Evolutionary conservation across 2,797 vertebrate species (phyloP).

Genomic region (Fistularia tabacaria): DNA sequence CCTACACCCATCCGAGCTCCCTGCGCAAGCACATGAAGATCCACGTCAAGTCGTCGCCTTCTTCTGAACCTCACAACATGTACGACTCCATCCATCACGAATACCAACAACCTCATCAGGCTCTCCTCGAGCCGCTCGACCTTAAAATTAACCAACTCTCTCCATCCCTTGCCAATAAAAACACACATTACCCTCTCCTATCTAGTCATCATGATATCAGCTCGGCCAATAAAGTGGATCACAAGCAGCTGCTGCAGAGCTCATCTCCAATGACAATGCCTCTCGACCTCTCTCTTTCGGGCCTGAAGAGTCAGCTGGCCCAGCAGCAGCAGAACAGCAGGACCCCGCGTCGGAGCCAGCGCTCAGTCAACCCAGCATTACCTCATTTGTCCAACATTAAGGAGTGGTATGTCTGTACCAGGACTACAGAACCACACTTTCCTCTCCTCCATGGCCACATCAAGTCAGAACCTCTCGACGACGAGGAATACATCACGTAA

Average conservation of each 20-base stretch:
- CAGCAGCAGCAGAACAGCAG: slow-evolving; percentile 59
- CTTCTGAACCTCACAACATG: slow-evolving; percentile 76
- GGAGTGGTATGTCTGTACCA: slow-evolving; percentile 95
- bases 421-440: slow-evolving; percentile 63
- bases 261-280: slow-evolving; percentile 61
- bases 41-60: slow-evolving; percentile 89
- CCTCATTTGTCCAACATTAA: slow-evolving; percentile 96
- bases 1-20: slow-evolving; percentile 94
- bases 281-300: slow-evolving; percentile 68
- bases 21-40: slow-evolving; percentile 97
- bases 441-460: slow-evolving; percentile 68
- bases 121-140: slow-evolving; percentile 62
- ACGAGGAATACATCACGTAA: slow-evolving; percentile 70
- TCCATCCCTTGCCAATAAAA: slow-evolving; percentile 36
- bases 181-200: slow-evolving; percentile 48
- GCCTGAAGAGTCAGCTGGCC: slow-evolving; percentile 61
- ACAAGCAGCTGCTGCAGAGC: slow-evolving; percentile 62
- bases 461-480: slow-evolving; percentile 70
- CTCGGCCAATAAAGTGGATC: slow-evolving; percentile 38
- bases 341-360: slow-evolving; percentile 54
- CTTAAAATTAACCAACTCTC: slow-evolving; percentile 67
- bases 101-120: slow-evolving; percentile 52
- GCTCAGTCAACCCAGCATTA: slow-evolving; percentile 78
- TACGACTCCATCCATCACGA: slow-evolving; percentile 69
- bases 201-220: slow-evolving; percentile 33